Base-by-base conservation (phyloP, 2,888 invertebrate species). In the Phanerotoma sp. region DNA sequence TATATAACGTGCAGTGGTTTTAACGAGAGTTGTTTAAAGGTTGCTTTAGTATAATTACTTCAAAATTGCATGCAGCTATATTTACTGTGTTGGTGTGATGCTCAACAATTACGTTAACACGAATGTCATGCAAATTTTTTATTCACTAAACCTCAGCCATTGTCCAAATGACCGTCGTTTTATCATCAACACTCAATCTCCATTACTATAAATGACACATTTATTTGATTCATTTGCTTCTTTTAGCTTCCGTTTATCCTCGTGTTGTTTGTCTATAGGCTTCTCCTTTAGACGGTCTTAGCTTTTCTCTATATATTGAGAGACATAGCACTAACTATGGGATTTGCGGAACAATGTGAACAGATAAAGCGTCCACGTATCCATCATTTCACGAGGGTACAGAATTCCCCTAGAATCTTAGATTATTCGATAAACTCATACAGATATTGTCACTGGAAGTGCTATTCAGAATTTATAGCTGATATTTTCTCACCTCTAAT, bases 21-120 rank as follows among this genome's bases (percentile, higher is more conserved):
- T 70, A 73, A 70, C 71, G 73, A 72, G 71, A 71, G 69, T 72
- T 72, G 70, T 74, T 74, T 68, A 63, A 65, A 46, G 65, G 63
- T 70, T 69, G 71, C 68, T 73, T 68, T 63, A 64, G 73, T 18
- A 38, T 71, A 73, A 75, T 74, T 73, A 71, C 70, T 66, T 68
- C 67, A 64, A 72, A 74, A 74, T 74, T 71, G 68, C 71, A 66
- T n/a, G n/a, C 62, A 62, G 61, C 61, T 51, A 50, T 44, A n/a
- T n/a, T n/a, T n/a, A n/a, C n/a, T n/a, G n/a, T n/a, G n/a, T n/a
- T n/a, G n/a, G n/a, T 45, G 45, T 28, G 40, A 50, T 41, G 40
- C 37, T 33, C 53, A 42, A 18, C 28, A 32, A 21, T 58, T 54
- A 53, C 51, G 58, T 47, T 57, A 50, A 47, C 32, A 25, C 42